Conservation (phyloP, 2,113 vertebrate species). For the Glaucomys volans region DNA sequence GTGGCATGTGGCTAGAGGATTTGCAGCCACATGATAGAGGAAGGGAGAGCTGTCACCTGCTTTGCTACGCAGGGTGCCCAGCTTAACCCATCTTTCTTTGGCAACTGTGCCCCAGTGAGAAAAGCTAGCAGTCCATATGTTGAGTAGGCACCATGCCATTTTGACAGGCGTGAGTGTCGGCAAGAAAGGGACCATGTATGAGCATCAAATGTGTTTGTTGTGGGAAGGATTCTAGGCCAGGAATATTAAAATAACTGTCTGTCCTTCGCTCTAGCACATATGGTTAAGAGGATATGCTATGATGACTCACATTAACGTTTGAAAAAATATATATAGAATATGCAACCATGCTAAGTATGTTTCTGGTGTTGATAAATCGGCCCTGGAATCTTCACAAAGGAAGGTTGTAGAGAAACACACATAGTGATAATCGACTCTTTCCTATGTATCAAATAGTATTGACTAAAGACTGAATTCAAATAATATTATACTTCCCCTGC, state of each 20-base stretch:
- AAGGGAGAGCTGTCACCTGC: conserved; percentile 59
- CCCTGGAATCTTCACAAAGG: conserved; percentile 65
- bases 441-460: neutral
- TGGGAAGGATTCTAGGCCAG: conserved; percentile 82
- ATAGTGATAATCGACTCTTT: conserved; percentile 47
- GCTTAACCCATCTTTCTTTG: conserved; percentile 81
- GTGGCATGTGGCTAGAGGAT: conserved; percentile 28
- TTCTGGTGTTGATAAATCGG: conserved; percentile 63
- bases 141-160: conserved; percentile 81
- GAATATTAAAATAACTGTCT: conserved; percentile 80
- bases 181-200: conserved; percentile 51
- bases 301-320: conserved; percentile 77
- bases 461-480: conserved; percentile 43
- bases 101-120: conserved; percentile 81
- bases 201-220: conserved; percentile 78
- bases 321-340: conserved; percentile 77
- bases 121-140: conserved; percentile 77
- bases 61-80: conserved; percentile 70
- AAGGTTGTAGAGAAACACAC: conserved; percentile 54
- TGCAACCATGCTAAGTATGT: conserved; percentile 68
- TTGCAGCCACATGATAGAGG: conserved; percentile 54
- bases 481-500: neutral
- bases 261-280: conserved; percentile 78
- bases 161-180: conserved; percentile 80
- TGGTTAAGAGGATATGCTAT: conserved; percentile 74